Percentiles rank a stretch among this genome's conserved stretches.
phyloP scores from a whole-genome alignment of 2,797 vertebrate species.

The Ctenochaetus hawaiiensis region DNA sequence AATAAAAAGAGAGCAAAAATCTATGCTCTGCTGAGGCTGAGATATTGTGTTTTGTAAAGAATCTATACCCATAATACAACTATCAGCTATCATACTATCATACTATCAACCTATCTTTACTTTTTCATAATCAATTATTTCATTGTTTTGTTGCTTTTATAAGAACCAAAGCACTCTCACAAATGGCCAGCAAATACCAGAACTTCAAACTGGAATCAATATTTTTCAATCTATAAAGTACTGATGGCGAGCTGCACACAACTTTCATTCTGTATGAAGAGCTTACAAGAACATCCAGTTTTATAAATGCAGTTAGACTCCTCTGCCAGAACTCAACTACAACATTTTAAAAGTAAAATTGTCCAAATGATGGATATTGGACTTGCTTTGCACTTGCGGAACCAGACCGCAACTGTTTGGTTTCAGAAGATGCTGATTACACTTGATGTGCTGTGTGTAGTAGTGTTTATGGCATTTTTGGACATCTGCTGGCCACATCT shows the following conservation, averaged over 20 bases:
- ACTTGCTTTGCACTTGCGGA: constrained; percentile 13
- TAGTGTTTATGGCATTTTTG: constrained; percentile 17
- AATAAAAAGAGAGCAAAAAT: not conserved
- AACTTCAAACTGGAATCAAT: not conserved
- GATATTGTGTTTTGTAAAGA: not conserved
- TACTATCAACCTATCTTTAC: no score
- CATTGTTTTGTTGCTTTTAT: not conserved
- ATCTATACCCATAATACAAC: no score
- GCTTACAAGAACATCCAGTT: not conserved
- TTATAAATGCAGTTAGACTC: not conserved
- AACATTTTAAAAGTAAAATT: not conserved
- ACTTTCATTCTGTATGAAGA: not conserved
- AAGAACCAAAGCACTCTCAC: not conserved
- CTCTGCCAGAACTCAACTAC: not conserved
- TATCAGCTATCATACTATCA: no score
- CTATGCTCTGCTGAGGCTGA: not conserved
- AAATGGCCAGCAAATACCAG: no score
- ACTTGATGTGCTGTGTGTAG: constrained; percentile 24
- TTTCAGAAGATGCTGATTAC: constrained; percentile 24
- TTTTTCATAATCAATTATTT: not conserved
- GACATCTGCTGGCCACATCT: constrained; percentile 28
- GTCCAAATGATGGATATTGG: constrained; percentile 28
- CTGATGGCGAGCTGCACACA: not conserved
- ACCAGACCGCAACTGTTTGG: constrained; percentile 30
- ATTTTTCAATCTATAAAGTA: not conserved